phyloP scores from a whole-genome alignment of 2,113 vertebrate genomes.

The Phyllostomus discolor region DNA sequence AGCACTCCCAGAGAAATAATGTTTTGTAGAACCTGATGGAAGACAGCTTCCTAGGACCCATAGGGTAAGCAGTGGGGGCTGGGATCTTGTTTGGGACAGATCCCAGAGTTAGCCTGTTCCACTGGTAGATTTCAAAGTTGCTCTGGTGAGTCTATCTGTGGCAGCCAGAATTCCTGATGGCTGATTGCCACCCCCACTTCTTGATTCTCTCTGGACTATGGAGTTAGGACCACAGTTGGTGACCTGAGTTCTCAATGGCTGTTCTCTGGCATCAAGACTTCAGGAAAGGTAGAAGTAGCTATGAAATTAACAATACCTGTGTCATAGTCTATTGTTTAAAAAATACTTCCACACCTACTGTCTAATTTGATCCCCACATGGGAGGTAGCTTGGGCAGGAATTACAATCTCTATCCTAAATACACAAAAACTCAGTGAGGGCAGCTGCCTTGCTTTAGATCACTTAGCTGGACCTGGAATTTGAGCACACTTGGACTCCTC shows the following conservation, averaged over 20 bases:
- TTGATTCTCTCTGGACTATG: background rate
- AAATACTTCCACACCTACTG: background rate
- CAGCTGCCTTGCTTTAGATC: background rate
- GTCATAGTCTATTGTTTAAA: background rate
- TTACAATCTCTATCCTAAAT: background rate
- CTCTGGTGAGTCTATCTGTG: background rate
- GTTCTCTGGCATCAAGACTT: background rate
- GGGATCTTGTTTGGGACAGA: background rate
- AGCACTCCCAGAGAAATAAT: background rate
- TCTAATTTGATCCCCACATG: background rate
- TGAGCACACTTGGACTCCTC: background rate
- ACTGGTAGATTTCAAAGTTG: background rate
- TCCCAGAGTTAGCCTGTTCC: background rate
- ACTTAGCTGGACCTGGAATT: background rate
- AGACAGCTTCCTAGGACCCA: background rate
- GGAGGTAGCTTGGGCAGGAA: background rate
- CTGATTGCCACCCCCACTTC: background rate
- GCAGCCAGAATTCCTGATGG: background rate
- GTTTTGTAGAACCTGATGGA: background rate
- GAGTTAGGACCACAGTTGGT: background rate
- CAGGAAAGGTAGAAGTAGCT: background rate
- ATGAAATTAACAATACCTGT: background rate
- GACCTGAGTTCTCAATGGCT: background rate
- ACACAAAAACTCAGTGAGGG: background rate
- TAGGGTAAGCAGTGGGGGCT: accelerated